A percentile compares a stretch with the other conserved stretches of the same genome.
These are phyloP conservation scores for Oryzias woworae DNA, from an alignment of 2,113 vertebrate species.

Conservation along the genomic window DNA sequence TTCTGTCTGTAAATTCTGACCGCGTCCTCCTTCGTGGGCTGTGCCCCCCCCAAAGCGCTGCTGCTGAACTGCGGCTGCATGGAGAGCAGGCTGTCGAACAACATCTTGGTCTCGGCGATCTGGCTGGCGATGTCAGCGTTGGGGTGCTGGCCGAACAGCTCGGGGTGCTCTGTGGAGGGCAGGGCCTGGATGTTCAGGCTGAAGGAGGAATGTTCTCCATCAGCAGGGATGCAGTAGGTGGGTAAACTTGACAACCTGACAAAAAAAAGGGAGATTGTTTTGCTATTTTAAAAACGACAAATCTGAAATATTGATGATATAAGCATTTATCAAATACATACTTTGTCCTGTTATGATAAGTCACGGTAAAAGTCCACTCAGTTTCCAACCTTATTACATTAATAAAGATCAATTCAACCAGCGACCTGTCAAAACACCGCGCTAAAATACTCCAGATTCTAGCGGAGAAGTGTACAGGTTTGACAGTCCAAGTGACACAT, in stretches of 20 bases:
- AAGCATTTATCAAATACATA: too few species aligned
- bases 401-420: too few species aligned
- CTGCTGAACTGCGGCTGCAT: conserved; percentile 84
- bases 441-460: too few species aligned
- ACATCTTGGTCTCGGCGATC: conserved; percentile 81
- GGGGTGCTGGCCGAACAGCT: conserved; percentile 88
- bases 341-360: too few species aligned
- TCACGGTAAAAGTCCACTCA: too few species aligned
- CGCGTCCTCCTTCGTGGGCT: conserved; percentile 82
- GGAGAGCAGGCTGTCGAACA: conserved; percentile 88
- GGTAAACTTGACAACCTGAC: conserved; percentile 79
- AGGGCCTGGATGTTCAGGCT: conserved; percentile 79
- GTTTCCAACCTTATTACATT: too few species aligned
- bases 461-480: too few species aligned
- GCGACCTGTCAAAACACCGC: too few species aligned
- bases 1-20: conserved; percentile 49
- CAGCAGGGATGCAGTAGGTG: conserved; percentile 81
- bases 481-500: too few species aligned
- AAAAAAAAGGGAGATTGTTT: neutral
- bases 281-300: too few species aligned
- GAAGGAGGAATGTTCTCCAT: conserved; percentile 78
- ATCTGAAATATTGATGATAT: too few species aligned
- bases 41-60: conserved; percentile 32
- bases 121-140: conserved; percentile 86
- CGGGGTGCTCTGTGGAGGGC: conserved; percentile 81